Percentiles rank a stretch among this genome's conserved stretches.
Conservation (phyloP, 1,140 invertebrate species). For the Tetragnatha versicolor region DNA sequence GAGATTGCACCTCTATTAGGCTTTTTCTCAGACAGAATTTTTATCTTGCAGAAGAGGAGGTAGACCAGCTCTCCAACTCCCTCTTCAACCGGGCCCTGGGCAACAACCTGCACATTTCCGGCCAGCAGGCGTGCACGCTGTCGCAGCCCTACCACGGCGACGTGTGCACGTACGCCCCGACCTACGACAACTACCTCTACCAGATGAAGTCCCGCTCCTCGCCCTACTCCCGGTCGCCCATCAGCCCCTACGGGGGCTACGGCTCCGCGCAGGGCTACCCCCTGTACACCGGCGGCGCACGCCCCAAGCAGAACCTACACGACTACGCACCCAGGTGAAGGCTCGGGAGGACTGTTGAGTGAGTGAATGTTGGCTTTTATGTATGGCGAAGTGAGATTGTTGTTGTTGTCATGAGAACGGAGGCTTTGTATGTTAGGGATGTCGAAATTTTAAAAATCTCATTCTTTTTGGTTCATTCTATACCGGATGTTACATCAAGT, state of each 20-base stretch:
- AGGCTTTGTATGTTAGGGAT: too few species aligned
- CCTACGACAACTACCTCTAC: slow-evolving; percentile 64
- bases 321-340: slow-evolving; percentile 61
- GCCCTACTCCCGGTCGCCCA: slow-evolving; percentile 52
- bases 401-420: too few species aligned
- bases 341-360: not conserved
- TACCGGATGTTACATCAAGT: too few species aligned
- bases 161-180: slow-evolving; percentile 67
- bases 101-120: not conserved
- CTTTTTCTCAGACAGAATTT: too few species aligned
- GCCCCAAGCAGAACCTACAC: slow-evolving; percentile 54
- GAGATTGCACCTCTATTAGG: too few species aligned
- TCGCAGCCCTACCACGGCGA: slow-evolving; percentile 66
- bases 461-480: too few species aligned
- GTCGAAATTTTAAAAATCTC: too few species aligned
- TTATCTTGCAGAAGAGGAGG: slow-evolving; percentile 43
- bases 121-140: slow-evolving; percentile 54
- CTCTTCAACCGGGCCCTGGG: slow-evolving; percentile 31
- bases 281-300: slow-evolving; percentile 12
- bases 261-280: slow-evolving; percentile 24
- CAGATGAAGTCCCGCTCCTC: slow-evolving; percentile 46
- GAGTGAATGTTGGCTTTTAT: too few species aligned
- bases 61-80: slow-evolving; percentile 24
- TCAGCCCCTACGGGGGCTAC: slow-evolving; percentile 33
- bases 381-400: not conserved